phyloP scores from a whole-genome alignment of 2,797 vertebrate species.

The Lepidocolaptes lacrymiger region DNA sequence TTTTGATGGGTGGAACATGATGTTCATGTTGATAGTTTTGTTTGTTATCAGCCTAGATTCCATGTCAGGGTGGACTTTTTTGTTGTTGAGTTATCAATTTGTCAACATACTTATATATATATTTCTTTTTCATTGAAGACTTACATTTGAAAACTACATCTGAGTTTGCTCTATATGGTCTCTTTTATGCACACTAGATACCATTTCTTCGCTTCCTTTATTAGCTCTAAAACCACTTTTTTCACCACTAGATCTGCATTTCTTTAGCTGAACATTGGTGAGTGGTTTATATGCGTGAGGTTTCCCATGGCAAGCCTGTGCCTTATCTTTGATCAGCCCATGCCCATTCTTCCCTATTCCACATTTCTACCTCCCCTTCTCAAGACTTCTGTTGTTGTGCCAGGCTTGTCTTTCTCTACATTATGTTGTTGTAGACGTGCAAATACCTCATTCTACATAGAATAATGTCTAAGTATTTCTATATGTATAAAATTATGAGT shows the following conservation, averaged over 20 bases:
- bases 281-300: background rate
- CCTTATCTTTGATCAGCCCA: background rate
- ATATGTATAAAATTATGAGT: background rate
- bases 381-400: background rate
- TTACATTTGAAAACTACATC: background rate
- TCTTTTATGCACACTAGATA: background rate
- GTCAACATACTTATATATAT: rapidly evolving
- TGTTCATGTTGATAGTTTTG: background rate
- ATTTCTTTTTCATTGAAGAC: background rate
- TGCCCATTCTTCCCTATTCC: background rate
- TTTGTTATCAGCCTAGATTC: background rate
- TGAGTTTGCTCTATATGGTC: background rate
- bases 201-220: background rate
- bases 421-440: background rate
- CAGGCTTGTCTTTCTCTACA: background rate
- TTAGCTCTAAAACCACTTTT: background rate
- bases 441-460: background rate
- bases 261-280: background rate
- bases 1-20: background rate
- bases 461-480: background rate
- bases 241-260: background rate
- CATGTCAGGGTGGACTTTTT: rapidly evolving
- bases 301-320: background rate
- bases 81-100: background rate
- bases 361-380: background rate